phyloP scores from a whole-genome alignment of 2,888 invertebrate genomes.

The Pharmacophagus antenor region DNA sequence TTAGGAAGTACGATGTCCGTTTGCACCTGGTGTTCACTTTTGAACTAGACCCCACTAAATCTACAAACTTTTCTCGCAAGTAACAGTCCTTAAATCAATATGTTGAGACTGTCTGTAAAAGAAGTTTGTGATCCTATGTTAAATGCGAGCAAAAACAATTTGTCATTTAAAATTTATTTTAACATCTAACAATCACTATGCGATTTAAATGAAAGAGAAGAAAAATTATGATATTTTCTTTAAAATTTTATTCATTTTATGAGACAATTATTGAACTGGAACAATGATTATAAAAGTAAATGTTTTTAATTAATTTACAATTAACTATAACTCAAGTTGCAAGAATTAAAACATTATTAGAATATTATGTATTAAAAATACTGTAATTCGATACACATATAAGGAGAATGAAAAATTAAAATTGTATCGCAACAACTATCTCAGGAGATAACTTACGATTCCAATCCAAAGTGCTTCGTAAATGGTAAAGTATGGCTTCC shows the following conservation, averaged over 20 bases:
- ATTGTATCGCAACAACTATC: conserved; percentile 9
- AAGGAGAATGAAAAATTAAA: conserved; percentile 14
- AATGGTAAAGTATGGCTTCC: conserved; percentile 23
- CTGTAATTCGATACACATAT: too few relatives aligned
- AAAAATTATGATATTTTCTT: too few relatives aligned
- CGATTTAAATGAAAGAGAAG: too few relatives aligned
- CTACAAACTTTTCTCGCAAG: conserved; percentile 53
- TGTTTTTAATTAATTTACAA: neutral
- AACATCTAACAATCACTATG: neutral
- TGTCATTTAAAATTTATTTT: neutral
- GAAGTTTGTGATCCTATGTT: conserved; percentile 38
- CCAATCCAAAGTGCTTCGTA: conserved; percentile 4
- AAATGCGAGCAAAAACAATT: neutral
- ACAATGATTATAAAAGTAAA: neutral
- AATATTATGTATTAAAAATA: neutral
- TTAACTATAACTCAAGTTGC: neutral
- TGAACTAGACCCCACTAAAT: conserved; percentile 54
- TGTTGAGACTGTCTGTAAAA: conserved; percentile 45
- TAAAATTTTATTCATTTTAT: too few relatives aligned
- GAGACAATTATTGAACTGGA: too few relatives aligned
- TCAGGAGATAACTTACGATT: conserved; percentile 19
- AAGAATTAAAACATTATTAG: neutral
- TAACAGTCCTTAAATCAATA: conserved; percentile 53
- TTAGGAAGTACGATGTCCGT: conserved; percentile 13
- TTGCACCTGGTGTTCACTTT: conserved; percentile 32